Evolutionary conservation across 2,797 vertebrate species (phyloP).

Genomic region (Furcifer pardalis): DNA sequence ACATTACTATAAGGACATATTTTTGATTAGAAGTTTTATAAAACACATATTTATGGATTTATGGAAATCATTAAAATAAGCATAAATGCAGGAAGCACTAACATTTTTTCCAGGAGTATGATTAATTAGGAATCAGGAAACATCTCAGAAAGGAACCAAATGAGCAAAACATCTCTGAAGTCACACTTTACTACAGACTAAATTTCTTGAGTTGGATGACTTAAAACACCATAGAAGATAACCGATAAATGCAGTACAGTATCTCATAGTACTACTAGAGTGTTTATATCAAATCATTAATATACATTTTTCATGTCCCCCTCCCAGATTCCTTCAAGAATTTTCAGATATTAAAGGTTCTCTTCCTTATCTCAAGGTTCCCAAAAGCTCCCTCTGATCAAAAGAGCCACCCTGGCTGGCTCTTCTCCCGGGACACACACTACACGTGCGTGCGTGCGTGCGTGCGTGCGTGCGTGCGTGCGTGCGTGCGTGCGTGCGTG

Average conservation of each 20-base stretch:
- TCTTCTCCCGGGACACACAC: too few relatives aligned
- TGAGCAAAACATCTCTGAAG: not conserved
- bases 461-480: too few relatives aligned
- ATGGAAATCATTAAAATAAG: not conserved
- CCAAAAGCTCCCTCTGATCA: too few relatives aligned
- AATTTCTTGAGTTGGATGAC: slow-evolving; percentile 26
- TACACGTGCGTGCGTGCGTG: too few relatives aligned
- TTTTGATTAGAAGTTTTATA: not conserved
- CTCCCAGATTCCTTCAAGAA: too few relatives aligned
- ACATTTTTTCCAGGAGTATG: not conserved
- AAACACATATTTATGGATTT: not conserved
- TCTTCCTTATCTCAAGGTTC: too few relatives aligned
- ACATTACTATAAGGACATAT: not conserved
- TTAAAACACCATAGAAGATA: not conserved
- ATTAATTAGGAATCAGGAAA: not conserved
- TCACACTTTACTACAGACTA: not conserved
- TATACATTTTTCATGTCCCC: too few relatives aligned
- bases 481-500: too few relatives aligned
- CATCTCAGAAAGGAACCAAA: not conserved
- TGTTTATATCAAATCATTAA: not conserved
- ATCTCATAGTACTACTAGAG: not conserved
- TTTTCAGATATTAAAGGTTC: too few relatives aligned
- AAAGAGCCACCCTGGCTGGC: too few relatives aligned
- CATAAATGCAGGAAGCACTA: not conserved
- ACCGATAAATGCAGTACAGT: not conserved